These are phyloP conservation scores for Papilio glaucus DNA, from an alignment of 1,140 invertebrate species.

Conservation along the genomic window DNA sequence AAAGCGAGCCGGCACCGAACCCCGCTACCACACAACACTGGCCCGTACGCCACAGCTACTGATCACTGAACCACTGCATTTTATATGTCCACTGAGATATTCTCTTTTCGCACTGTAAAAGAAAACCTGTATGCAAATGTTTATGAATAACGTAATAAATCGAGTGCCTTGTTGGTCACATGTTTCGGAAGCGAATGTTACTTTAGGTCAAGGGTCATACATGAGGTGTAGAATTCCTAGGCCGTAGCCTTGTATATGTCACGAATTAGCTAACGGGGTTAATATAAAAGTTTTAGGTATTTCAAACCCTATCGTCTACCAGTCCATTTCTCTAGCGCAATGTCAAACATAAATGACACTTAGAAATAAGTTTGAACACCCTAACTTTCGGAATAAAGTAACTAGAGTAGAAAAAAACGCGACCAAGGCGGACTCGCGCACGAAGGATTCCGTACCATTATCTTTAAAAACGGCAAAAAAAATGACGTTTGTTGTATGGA, in stretches of 20 bases:
- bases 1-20: slow-evolving; percentile 41
- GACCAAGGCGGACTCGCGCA: no score
- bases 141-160: neutral
- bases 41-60: neutral
- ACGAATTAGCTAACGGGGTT: neutral
- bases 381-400: no score
- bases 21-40: neutral
- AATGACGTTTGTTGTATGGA: no score
- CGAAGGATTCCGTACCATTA: no score
- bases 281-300: neutral
- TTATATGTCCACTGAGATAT: slow-evolving; percentile 1
- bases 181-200: slow-evolving; percentile 2
- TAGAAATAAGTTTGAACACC: no score
- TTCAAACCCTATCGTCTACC: no score
- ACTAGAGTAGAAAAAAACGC: no score
- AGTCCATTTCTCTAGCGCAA: no score
- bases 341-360: no score
- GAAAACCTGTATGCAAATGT: neutral
- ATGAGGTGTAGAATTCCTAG: neutral
- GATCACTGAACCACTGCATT: slow-evolving; percentile 18
- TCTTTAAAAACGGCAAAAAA: no score
- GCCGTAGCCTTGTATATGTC: neutral
- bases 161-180: neutral
- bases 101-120: slow-evolving; percentile 4
- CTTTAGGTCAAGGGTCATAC: slow-evolving; percentile 2